Conservation (phyloP, 2,797 vertebrate genomes). For the Hylomyscus alleni region DNA sequence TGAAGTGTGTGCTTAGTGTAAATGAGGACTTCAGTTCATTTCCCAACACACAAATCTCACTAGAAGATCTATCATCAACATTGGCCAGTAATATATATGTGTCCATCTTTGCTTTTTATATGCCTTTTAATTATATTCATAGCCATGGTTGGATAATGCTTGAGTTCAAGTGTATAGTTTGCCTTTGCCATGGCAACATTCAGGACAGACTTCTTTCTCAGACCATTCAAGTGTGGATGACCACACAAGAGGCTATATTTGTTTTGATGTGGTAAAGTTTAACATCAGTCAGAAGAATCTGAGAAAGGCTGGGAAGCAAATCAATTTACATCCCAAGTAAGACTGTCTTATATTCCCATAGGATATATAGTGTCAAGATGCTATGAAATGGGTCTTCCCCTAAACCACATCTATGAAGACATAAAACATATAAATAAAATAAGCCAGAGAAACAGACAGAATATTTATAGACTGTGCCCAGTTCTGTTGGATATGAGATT, state of each 20-base stretch:
- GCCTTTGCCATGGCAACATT: not conserved
- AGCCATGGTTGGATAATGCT: not conserved
- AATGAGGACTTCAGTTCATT: not conserved
- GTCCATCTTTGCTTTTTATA: conserved; percentile 14
- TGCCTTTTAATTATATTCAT: not conserved
- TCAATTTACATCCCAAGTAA: not conserved
- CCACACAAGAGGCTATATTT: not conserved
- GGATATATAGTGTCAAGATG: not conserved
- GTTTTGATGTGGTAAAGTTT: not conserved
- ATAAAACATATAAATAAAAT: not conserved
- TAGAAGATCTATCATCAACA: not conserved
- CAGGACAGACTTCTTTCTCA: not conserved
- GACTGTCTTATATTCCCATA: not conserved
- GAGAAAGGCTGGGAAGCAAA: not conserved
- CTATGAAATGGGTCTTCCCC: not conserved
- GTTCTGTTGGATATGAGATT: not conserved
- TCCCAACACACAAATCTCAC: not conserved
- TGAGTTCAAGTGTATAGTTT: not conserved
- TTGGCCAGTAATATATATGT: not conserved
- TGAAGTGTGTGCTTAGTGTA: not conserved
- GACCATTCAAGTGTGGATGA: not conserved
- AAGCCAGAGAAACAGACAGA: not conserved
- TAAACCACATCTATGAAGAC: not conserved
- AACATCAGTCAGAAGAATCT: not conserved
- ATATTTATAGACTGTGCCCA: not conserved